Percentiles rank a stretch among this genome's conserved stretches.
These are phyloP conservation scores for Strigamia maritima DNA, from an alignment of 2,888 invertebrate genomes.

Conservation along the genomic window DNA sequence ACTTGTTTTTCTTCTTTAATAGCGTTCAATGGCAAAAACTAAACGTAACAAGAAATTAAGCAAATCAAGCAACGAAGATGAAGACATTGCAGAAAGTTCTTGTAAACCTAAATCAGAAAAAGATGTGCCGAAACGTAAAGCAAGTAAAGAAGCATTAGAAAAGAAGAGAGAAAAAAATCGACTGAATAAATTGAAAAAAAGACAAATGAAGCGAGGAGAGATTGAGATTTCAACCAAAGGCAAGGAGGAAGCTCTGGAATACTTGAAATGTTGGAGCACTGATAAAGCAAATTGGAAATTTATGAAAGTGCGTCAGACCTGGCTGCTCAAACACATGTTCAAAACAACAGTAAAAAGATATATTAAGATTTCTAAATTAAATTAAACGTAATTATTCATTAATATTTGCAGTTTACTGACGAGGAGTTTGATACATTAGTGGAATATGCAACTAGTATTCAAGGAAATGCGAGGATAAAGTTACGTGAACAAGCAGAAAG, in stretches of 20 bases:
- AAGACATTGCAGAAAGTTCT: too few relatives aligned
- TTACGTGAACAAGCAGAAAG: background rate
- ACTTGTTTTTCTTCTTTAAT: too few relatives aligned
- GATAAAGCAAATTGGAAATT: background rate
- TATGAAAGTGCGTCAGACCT: background rate
- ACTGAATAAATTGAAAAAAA: background rate
- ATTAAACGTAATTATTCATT: background rate
- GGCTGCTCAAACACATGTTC: background rate
- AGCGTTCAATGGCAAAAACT: too few relatives aligned
- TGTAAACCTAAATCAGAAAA: background rate
- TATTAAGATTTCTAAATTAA: background rate
- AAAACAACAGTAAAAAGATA: background rate
- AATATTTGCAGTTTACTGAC: background rate
- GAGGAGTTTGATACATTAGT: background rate
- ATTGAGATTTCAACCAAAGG: background rate
- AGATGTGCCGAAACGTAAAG: background rate
- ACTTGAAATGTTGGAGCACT: background rate
- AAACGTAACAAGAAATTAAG: too few relatives aligned
- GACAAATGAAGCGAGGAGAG: background rate
- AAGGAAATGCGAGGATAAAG: background rate
- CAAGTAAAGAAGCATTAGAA: conserved; percentile 58
- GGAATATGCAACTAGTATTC: background rate
- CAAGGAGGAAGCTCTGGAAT: background rate
- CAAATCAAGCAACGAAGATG: too few relatives aligned
- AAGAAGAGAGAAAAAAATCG: background rate